Evolutionary conservation across 2,888 invertebrate genomes (phyloP), one percentile per base, ranked within the genome.

Genomic region (Polydrusus tereticollis): DNA sequence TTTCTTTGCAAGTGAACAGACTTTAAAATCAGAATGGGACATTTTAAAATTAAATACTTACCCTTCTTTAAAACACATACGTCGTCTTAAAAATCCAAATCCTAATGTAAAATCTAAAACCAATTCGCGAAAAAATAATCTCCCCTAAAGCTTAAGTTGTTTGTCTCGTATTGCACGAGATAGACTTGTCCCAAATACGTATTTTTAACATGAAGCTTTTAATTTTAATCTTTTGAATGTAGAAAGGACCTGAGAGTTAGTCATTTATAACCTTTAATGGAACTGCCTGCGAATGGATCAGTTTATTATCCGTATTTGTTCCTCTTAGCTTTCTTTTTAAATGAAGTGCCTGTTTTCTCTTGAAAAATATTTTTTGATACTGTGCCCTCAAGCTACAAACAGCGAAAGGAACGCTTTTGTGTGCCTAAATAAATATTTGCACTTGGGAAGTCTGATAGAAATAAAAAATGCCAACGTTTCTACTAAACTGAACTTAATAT

Each of bases 211-310:
- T 67, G 63, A 47, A 67, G 72, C 67, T 67, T 72, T 72, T 72
- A 72, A 72, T 72, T 72, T 72, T 67, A 72, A 72, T 72, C 72
- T 63, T 47, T 38, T 29, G 72, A 67, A 72, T 67, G 72, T 52
- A 72, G 38, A 63, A 58, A 59, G 59, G 64, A 70, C 64, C 58
- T 36, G 70, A 36, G 64, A 63, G 60, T 73, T 69, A 69, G 73
- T 70, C 73, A 73, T 73, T 73, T 73, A 73, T 73, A 73, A 73
- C 69, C 66, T 73, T 64, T 69, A 69, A 73, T 69, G 73, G 73
- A 69, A 72, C 66, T 67, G 67, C 63, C 58, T 63, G 47, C 43
- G 23, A 70, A 64, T 50, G 64, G 33, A 57, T 64, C 59, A 65
- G 64, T 50, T 64, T 70, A 70, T 70, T 65, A 63, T 47, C 50